Percentiles rank a stretch among this genome's conserved stretches.
phyloP scores from a whole-genome alignment of 2,888 invertebrate species.

The Gerris lacustris region DNA sequence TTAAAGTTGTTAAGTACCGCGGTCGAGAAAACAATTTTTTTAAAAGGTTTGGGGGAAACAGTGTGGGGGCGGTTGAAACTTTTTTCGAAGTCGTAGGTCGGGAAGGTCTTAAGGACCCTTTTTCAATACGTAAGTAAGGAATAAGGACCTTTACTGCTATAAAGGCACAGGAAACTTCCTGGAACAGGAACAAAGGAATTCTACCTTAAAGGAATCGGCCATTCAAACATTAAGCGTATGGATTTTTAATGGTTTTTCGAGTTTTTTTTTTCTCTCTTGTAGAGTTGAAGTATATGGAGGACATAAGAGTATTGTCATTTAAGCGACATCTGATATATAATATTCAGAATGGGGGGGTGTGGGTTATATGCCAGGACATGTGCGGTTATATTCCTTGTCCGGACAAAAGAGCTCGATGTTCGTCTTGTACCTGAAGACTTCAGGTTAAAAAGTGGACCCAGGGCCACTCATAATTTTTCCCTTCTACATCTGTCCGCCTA shows the following conservation, averaged over 20 bases:
- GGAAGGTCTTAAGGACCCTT: no score
- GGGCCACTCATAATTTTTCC: background rate
- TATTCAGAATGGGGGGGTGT: background rate
- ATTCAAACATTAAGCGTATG: background rate
- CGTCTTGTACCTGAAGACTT: background rate
- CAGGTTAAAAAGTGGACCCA: background rate
- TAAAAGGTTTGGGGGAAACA: no score
- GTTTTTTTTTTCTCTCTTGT: background rate
- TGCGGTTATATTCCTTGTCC: background rate
- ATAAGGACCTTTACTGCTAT: background rate
- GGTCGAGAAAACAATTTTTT: no score
- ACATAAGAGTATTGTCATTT: background rate
- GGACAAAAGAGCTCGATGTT: background rate
- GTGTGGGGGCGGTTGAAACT: no score
- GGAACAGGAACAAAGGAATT: background rate
- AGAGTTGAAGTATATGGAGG: background rate
- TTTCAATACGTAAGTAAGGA: background rate
- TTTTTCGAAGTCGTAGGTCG: no score
- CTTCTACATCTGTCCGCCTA: background rate
- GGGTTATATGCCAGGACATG: background rate
- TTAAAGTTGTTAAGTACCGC: no score
- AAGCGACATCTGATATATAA: conserved; percentile 1
- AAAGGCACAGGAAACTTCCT: conserved; percentile 1
- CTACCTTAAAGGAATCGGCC: background rate
- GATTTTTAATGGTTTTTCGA: background rate